These are phyloP conservation scores for Gryon sp. DNA, from an alignment of 1,140 invertebrate species.

Conservation along the genomic window DNA sequence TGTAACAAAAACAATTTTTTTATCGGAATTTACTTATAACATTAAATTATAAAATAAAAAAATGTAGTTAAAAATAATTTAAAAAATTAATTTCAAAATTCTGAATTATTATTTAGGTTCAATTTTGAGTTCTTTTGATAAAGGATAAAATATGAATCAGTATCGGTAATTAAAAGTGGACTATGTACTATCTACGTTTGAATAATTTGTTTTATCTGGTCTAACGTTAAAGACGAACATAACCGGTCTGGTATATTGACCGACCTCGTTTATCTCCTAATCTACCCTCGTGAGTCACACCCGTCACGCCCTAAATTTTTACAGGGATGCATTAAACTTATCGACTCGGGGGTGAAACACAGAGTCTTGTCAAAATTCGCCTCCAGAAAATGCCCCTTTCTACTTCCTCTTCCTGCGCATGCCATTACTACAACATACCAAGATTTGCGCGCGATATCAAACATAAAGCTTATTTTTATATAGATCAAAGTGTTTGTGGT, in stretches of 20 bases:
- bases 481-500: constrained; percentile 50
- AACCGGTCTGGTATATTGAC: constrained; percentile 59
- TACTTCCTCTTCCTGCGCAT: constrained; percentile 49
- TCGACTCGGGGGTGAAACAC: constrained; percentile 62
- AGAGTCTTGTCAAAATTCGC: constrained; percentile 57
- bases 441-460: constrained; percentile 53
- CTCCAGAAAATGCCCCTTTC: constrained; percentile 39
- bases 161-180: too few species aligned
- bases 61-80: too few species aligned
- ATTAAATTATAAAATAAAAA: too few species aligned
- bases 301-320: constrained; percentile 68
- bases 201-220: constrained; percentile 33
- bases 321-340: constrained; percentile 69
- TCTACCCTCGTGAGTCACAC: constrained; percentile 70
- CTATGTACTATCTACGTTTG: constrained; percentile 7
- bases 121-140: too few species aligned
- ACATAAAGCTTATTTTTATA: constrained; percentile 54
- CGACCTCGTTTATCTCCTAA: constrained; percentile 64
- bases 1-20: too few species aligned
- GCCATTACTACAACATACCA: constrained; percentile 45
- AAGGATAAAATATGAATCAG: too few species aligned
- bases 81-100: too few species aligned
- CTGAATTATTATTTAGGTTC: too few species aligned
- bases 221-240: constrained; percentile 52
- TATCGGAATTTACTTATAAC: too few species aligned